Evolutionary conservation across 2,888 invertebrate genomes (phyloP).

Genomic region (Amphimallon solstitiale): DNA sequence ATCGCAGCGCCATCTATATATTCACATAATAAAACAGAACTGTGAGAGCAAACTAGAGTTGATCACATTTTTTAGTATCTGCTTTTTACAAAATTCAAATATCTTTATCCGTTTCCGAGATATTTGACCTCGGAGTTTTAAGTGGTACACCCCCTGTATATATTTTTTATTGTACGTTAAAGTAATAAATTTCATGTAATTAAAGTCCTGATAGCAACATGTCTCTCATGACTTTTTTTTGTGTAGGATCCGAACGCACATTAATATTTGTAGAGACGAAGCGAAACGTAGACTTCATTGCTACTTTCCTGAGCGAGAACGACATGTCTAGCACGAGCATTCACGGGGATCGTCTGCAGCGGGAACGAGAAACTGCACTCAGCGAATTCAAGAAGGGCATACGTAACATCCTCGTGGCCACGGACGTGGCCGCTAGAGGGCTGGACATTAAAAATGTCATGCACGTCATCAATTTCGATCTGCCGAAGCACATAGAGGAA

Average conservation of each 20-base stretch:
- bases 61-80: no score
- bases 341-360: conserved; percentile 78
- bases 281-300: conserved; percentile 89
- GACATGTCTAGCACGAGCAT: conserved; percentile 77
- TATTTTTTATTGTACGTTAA: no score
- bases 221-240: no score
- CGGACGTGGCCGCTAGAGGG: conserved; percentile 94
- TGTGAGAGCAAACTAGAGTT: no score
- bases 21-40: no score
- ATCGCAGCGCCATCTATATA: no score
- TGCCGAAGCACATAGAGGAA: conserved; percentile 90
- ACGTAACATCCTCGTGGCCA: conserved; percentile 88
- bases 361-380: conserved; percentile 79
- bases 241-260: conserved; percentile 62
- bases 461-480: conserved; percentile 92
- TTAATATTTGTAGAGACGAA: conserved; percentile 94
- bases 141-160: no score
- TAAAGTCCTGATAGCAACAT: no score
- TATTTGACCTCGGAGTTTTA: no score
- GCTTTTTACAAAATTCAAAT: no score
- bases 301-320: conserved; percentile 82
- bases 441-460: conserved; percentile 88
- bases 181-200: no score
- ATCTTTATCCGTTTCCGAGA: no score
- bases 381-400: conserved; percentile 81